Base-by-base conservation (phyloP, 2,797 vertebrate genomes). In the Epinephelus malabaricus region DNA sequence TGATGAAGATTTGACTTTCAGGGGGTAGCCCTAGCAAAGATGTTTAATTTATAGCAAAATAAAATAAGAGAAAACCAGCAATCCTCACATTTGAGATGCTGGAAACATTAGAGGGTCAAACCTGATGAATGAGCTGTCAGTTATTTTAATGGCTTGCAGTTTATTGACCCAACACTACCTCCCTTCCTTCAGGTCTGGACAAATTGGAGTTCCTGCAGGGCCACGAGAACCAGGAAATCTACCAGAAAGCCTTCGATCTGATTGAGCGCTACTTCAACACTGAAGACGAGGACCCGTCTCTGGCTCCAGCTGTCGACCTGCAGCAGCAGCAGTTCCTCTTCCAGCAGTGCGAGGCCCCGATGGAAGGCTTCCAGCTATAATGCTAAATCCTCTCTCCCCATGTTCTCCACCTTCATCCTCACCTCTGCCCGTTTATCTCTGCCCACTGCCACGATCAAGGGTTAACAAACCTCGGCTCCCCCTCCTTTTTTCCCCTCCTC, bases 281-380 rank as follows among this genome's bases (percentile, higher is more conserved):
- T 0, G 98, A 99, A 67, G 98, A 99, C 18, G 98, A 99, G 89
- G 98, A 99, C 86, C 96, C 97, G 47, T 96, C 96, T 83, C 96
- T 99, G 85, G 97, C 97, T 38, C 98, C 98, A 1, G 97, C 97
- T 25, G 98, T 99, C 10, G 98, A 99, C 89, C 91, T 98, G 91
- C 96, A 94, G 94, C 98, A 99, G 94, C 98, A 99, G 88, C 98
- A 99, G 94, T 99, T 97, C 94, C 98, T 99, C 94, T 99, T 99
- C 95, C 97, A 99, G 93, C 98, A 99, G 94, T 97, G 97, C 43
- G 98, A 99, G 92, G 97, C 98, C 83, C 98, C 98, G 56, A 99
- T 99, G 97, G 98, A 99, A 92, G 98, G 98, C 89, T 99, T 99
- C 94, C 98, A 99, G 96, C 97, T 99, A 95, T 99, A 95, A 96